Percentiles rank a stretch among this genome's conserved stretches.
These are phyloP conservation scores for Bolinopsis microptera DNA, from an alignment of 37 sponge, comb jelly and placozoan species.

Conservation along the genomic window DNA sequence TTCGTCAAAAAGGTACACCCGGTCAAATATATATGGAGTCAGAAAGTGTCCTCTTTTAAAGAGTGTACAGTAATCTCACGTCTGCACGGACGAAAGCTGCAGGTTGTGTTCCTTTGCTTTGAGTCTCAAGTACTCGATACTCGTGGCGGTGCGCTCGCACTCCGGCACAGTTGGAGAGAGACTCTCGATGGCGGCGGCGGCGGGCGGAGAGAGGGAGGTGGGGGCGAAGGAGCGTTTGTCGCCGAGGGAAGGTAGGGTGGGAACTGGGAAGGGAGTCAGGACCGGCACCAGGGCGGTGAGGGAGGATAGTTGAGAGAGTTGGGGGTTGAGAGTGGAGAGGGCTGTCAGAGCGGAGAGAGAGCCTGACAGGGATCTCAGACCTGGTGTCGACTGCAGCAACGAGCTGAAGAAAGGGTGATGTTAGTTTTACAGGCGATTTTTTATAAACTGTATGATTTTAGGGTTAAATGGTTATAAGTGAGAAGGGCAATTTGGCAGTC, in stretches of 20 bases:
- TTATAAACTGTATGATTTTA: background rate
- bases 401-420: constrained; percentile 4
- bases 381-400: constrained; percentile 9
- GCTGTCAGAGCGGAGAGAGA: background rate
- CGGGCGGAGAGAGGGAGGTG: background rate
- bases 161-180: background rate
- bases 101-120: constrained; percentile 54
- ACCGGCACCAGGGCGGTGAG: constrained; percentile 39
- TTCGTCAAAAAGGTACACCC: background rate
- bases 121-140: constrained; percentile 18
- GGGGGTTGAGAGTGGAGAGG: constrained; percentile 30
- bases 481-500: background rate
- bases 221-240: constrained; percentile 51
- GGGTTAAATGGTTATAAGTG: too few relatives aligned
- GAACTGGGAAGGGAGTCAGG: constrained; percentile 50
- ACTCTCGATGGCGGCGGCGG: constrained; percentile 3
- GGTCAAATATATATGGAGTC: background rate
- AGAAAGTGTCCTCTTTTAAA: too few relatives aligned
- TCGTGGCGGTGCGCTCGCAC: constrained; percentile 25
- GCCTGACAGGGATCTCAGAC: constrained; percentile 1
- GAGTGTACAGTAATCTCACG: too few relatives aligned
- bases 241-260: background rate
- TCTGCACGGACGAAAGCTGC: constrained; percentile 3
- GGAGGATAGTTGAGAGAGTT: constrained; percentile 49
- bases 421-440: too few relatives aligned